A percentile compares a stretch with the other conserved stretches of the same genome.
These are phyloP conservation scores for Pasiphila rectangulata DNA, from an alignment of 2,888 invertebrate species.

Conservation along the genomic window DNA sequence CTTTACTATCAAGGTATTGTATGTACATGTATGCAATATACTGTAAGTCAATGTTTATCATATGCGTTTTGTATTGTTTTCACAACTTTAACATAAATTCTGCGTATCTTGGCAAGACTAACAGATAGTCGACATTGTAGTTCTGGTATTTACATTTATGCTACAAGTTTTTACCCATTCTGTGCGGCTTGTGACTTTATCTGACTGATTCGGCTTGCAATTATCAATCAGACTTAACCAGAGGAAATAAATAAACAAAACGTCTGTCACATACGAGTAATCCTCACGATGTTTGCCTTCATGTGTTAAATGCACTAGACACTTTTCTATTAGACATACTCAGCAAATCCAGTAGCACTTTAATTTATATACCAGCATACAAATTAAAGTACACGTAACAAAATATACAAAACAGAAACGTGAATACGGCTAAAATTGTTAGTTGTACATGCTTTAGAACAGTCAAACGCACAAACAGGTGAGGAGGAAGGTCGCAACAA, in stretches of 20 bases:
- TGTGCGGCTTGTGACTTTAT: no score
- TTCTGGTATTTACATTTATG: no score
- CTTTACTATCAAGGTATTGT: background rate
- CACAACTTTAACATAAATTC: no score
- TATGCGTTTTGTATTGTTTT: no score
- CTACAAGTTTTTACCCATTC: no score
- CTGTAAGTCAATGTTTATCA: no score
- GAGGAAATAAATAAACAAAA: background rate
- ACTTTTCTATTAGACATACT: background rate
- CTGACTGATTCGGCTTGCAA: no score
- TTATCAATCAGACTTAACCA: no score
- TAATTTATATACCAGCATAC: background rate
- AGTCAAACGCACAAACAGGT: slow-evolving; percentile 58
- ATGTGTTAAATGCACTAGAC: no score
- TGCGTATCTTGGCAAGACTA: background rate
- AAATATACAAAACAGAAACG: background rate
- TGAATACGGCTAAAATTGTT: slow-evolving; percentile 9
- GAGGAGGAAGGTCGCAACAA: slow-evolving; percentile 63
- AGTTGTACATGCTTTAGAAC: slow-evolving; percentile 54
- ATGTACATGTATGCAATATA: no score
- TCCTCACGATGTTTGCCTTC: background rate
- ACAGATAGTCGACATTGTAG: no score
- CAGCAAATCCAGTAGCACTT: background rate
- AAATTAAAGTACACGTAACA: background rate
- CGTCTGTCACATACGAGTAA: background rate